phyloP scores from a whole-genome alignment of 2,888 invertebrate genomes.

The Ganaspis brasiliensis region DNA sequence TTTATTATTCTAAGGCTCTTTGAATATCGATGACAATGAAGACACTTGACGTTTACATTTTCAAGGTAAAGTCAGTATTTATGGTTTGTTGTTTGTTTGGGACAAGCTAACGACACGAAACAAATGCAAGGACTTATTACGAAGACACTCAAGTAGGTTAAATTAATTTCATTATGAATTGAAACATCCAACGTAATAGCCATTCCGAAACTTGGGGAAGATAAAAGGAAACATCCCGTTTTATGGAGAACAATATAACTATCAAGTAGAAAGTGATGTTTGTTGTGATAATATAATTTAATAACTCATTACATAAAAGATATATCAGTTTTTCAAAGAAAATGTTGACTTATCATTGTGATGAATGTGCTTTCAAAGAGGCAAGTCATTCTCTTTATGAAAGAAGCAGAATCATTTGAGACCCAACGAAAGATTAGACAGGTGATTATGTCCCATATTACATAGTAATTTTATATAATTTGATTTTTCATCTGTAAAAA shows the following conservation, averaged over 20 bases:
- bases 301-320: slow-evolving; percentile 13
- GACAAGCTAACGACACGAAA: neutral
- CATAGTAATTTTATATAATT: too few species aligned
- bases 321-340: neutral
- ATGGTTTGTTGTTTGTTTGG: neutral
- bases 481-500: too few species aligned
- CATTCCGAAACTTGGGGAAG: neutral
- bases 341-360: slow-evolving; percentile 1
- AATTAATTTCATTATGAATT: neutral
- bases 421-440: neutral
- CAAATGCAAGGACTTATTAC: neutral
- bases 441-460: neutral
- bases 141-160: slow-evolving; percentile 5
- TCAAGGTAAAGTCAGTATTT: neutral
- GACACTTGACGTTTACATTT: slow-evolving; percentile 6
- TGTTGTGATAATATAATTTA: slow-evolving; percentile 3
- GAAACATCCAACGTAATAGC: slow-evolving; percentile 11
- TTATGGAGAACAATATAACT: neutral
- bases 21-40: slow-evolving; percentile 7
- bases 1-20: neutral
- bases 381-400: neutral
- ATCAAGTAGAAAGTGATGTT: slow-evolving; percentile 1
- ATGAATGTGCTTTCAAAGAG: neutral
- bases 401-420: neutral
- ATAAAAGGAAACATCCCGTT: neutral